A percentile compares a stretch with the other conserved stretches of the same genome.
Evolutionary conservation across 1,140 invertebrate genomes (phyloP).

Genomic region (Hylyphantes graminicola): DNA sequence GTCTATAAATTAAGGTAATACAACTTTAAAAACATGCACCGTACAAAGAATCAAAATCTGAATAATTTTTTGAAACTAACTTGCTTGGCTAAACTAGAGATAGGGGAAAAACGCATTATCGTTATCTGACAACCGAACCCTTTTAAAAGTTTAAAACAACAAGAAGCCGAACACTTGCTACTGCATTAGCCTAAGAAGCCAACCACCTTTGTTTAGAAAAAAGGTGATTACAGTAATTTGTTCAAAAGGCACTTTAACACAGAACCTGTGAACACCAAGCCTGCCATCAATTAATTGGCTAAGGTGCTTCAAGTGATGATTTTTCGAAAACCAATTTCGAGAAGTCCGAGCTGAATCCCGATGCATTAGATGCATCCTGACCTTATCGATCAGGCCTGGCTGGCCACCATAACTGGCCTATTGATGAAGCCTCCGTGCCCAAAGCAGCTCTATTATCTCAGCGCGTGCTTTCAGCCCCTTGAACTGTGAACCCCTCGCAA

Average conservation of each 20-base stretch:
- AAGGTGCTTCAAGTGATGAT: constrained; percentile 41
- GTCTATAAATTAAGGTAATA: no score
- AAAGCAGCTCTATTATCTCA: constrained; percentile 58
- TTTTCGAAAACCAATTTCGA: constrained; percentile 39
- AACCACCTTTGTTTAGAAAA: constrained; percentile 49
- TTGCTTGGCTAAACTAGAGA: no score
- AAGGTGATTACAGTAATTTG: constrained; percentile 47
- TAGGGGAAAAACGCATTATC: no score
- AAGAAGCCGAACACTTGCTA: no score
- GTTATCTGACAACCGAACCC: no score
- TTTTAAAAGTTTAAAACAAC: no score
- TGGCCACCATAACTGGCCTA: constrained; percentile 34
- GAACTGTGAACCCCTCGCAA: constrained; percentile 37
- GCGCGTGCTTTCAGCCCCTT: constrained; percentile 53
- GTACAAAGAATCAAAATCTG: no score
- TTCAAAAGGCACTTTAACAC: constrained; percentile 38
- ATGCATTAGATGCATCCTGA: constrained; percentile 16
- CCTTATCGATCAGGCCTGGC: constrained; percentile 44
- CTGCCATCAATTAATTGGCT: constrained; percentile 37
- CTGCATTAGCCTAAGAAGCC: no score
- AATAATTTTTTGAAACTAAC: no score
- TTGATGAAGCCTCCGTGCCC: constrained; percentile 40
- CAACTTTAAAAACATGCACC: no score
- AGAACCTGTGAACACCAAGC: constrained; percentile 44
- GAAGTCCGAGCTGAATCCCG: constrained; percentile 11